These are phyloP conservation scores for Sorex maritimensis DNA, from an alignment of 2,797 vertebrate genomes.

Conservation along the genomic window DNA sequence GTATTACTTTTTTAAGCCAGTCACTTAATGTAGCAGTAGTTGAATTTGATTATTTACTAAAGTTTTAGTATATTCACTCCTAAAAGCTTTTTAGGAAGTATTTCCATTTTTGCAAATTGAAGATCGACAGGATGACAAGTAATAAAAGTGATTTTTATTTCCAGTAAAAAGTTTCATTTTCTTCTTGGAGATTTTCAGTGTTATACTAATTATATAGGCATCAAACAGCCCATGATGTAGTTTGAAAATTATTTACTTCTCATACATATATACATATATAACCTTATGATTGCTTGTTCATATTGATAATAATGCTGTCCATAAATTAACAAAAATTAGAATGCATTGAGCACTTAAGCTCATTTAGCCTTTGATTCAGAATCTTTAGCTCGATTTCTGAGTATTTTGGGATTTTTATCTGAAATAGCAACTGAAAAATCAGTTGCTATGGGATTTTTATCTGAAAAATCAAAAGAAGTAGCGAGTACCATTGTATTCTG, in stretches of 20 bases:
- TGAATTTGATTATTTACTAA: conserved; percentile 87
- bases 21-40: conserved; percentile 87
- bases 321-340: conserved; percentile 66
- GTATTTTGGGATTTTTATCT: conserved; percentile 35
- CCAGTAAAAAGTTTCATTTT: conserved; percentile 76
- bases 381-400: conserved; percentile 46
- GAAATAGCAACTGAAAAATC: not conserved
- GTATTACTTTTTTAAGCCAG: conserved; percentile 77
- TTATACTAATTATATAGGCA: conserved; percentile 29
- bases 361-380: conserved; percentile 61
- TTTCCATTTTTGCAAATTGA: too few species aligned
- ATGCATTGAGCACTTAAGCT: conserved; percentile 37
- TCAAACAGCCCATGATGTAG: conserved; percentile 34
- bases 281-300: conserved; percentile 37
- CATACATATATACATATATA: conserved; percentile 38
- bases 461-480: conserved; percentile 26
- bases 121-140: too few species aligned
- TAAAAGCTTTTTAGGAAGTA: conserved; percentile 82
- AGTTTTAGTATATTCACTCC: conserved; percentile 87
- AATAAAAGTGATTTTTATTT: conserved; percentile 61
- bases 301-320: conserved; percentile 22
- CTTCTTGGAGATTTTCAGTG: conserved; percentile 65
- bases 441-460: conserved; percentile 11
- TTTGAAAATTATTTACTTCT: conserved; percentile 52
- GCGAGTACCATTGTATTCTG: conserved; percentile 25